Percentiles rank a stretch among this genome's conserved stretches.
Evolutionary conservation across 1,140 invertebrate species (phyloP).

Genomic region (Drosophila sp.): DNA sequence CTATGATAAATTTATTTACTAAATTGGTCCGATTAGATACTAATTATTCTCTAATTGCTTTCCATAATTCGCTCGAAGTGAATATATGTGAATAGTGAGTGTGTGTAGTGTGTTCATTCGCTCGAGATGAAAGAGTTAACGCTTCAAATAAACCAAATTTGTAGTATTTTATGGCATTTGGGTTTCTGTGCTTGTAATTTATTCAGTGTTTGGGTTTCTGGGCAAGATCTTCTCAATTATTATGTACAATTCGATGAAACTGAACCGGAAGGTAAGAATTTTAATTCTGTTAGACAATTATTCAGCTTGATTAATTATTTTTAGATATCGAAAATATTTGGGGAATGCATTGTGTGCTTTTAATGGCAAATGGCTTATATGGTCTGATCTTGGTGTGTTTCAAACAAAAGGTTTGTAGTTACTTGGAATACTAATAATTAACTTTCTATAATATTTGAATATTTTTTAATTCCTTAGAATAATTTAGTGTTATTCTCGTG

Average conservation of each 20-base stretch:
- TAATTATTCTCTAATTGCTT: too few relatives aligned
- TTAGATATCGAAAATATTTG: conserved; percentile 2
- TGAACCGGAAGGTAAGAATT: neutral
- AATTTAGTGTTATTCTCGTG: conserved; percentile 14
- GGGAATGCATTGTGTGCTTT: conserved; percentile 1
- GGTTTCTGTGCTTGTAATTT: neutral
- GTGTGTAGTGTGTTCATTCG: neutral
- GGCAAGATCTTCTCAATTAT: neutral
- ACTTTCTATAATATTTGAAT: too few relatives aligned
- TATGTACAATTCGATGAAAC: neutral
- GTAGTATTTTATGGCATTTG: neutral
- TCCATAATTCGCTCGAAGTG: too few relatives aligned
- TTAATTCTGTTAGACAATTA: neutral
- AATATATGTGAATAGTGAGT: too few relatives aligned
- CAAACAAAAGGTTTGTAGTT: conserved; percentile 24
- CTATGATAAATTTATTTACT: too few relatives aligned
- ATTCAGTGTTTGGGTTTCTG: neutral
- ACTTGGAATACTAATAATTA: too few relatives aligned
- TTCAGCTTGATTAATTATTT: neutral
- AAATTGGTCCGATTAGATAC: too few relatives aligned
- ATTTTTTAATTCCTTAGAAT: neutral
- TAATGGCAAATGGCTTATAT: conserved; percentile 24
- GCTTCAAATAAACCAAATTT: neutral
- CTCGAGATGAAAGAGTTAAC: neutral
- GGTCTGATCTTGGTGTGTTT: conserved; percentile 23